phyloP scores from a whole-genome alignment of 2,113 vertebrate genomes.

The Percopsis transmontana region DNA sequence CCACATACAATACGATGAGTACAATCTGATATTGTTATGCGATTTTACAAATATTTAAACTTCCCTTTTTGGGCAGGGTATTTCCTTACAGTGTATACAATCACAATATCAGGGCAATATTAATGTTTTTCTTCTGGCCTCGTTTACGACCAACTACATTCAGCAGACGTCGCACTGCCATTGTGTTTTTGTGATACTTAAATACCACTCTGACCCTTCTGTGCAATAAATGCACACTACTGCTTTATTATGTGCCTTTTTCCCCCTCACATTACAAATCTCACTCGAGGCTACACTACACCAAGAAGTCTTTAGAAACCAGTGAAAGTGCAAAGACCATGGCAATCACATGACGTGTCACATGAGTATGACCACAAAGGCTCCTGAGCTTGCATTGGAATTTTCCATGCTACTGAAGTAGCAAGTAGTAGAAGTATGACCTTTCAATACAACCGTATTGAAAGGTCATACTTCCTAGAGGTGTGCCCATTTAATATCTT shows the following conservation, averaged over 20 bases:
- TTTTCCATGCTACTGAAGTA: not conserved
- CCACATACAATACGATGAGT: not conserved
- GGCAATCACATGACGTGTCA: conserved; percentile 48
- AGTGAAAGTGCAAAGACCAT: not conserved
- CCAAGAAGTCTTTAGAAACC: not conserved
- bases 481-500: not conserved
- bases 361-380: conserved; percentile 19
- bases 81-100: too few species aligned
- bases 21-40: too few species aligned
- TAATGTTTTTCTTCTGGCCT: too few species aligned
- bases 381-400: conserved; percentile 6
- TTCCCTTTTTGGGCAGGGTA: too few species aligned
- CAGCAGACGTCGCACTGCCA: too few species aligned
- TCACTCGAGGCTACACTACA: not conserved
- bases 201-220: too few species aligned
- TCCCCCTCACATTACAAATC: not conserved
- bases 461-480: not conserved
- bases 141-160: too few species aligned
- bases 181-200: too few species aligned
- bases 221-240: too few species aligned
- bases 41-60: too few species aligned
- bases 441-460: not conserved
- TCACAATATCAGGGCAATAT: too few species aligned
- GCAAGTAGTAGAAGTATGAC: not conserved
- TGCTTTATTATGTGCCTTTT: too few species aligned